Evolutionary conservation across 2,888 invertebrate species (phyloP).

Genomic region (Eupithecia pulchellata): DNA sequence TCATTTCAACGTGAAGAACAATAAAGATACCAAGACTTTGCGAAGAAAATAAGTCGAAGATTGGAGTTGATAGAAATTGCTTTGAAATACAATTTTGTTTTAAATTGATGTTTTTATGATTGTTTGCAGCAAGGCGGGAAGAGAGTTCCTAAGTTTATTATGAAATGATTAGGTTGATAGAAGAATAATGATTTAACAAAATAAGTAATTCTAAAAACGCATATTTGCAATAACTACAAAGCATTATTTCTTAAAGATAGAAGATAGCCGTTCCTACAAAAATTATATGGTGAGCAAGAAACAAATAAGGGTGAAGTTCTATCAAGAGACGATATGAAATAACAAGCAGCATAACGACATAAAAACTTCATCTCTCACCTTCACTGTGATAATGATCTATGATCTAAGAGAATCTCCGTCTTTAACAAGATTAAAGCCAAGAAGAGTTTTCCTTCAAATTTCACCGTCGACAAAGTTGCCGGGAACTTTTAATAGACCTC

Average conservation of each 20-base stretch:
- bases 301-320: background rate
- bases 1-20: slow-evolving; percentile 38
- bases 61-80: slow-evolving; percentile 23
- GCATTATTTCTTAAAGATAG: background rate
- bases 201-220: background rate
- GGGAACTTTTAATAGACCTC: slow-evolving; percentile 58
- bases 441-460: slow-evolving; percentile 30
- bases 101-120: background rate
- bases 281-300: background rate
- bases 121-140: background rate
- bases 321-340: background rate
- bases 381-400: background rate
- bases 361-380: background rate
- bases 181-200: background rate
- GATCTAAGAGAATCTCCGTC: slow-evolving; percentile 29
- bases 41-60: slow-evolving; percentile 25
- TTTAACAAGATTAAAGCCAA: slow-evolving; percentile 29
- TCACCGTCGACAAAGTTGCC: slow-evolving; percentile 32
- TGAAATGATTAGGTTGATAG: background rate
- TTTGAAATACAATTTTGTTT: slow-evolving; percentile 13
- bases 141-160: background rate
- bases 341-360: background rate
- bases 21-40: slow-evolving; percentile 12
- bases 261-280: background rate
- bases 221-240: background rate